A percentile compares a stretch with the other conserved stretches of the same genome.
Conservation (phyloP, 2,797 vertebrate genomes). For the Eidolon dupreanum region DNA sequence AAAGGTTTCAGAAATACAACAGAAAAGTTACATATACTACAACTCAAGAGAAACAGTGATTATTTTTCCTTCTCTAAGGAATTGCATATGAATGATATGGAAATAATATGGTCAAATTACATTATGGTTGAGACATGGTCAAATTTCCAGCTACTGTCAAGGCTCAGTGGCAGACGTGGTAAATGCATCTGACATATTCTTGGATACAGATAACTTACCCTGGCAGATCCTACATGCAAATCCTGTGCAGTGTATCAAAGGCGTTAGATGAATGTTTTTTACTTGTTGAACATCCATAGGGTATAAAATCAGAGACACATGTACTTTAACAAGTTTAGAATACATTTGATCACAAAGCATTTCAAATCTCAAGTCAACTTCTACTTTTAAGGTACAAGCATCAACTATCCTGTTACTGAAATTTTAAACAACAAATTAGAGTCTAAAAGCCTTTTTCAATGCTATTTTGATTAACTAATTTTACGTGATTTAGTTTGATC, state of each 20-base stretch:
- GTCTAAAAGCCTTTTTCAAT: constrained; percentile 22
- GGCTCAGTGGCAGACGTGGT: constrained; percentile 44
- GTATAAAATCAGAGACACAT: constrained; percentile 45
- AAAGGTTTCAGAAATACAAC: constrained; percentile 41
- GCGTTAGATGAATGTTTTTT: constrained; percentile 19
- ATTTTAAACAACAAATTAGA: constrained; percentile 44
- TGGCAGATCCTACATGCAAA: constrained; percentile 14
- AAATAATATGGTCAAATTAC: constrained; percentile 63
- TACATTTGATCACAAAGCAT: constrained; percentile 28
- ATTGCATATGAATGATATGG: constrained; percentile 54
- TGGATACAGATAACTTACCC: constrained; percentile 47
- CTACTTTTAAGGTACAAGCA: constrained; percentile 8
- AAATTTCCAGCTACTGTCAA: constrained; percentile 71
- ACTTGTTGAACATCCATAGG: neutral
- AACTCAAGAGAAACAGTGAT: constrained; percentile 5
- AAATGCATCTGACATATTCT: constrained; percentile 56
- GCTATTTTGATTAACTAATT: constrained; percentile 36
- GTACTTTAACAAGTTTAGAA: constrained; percentile 48
- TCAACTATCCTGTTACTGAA: neutral
- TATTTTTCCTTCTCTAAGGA: constrained; percentile 38
- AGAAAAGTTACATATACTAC: constrained; percentile 52
- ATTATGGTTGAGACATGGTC: constrained; percentile 69
- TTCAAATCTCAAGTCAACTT: constrained; percentile 27
- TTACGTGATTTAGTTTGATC: constrained; percentile 6
- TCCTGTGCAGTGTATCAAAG: constrained; percentile 11